Evolutionary conservation across 2,888 invertebrate species (phyloP), one percentile per base, ranked within the genome.

Genomic region (Melanostoma mellinum): DNA sequence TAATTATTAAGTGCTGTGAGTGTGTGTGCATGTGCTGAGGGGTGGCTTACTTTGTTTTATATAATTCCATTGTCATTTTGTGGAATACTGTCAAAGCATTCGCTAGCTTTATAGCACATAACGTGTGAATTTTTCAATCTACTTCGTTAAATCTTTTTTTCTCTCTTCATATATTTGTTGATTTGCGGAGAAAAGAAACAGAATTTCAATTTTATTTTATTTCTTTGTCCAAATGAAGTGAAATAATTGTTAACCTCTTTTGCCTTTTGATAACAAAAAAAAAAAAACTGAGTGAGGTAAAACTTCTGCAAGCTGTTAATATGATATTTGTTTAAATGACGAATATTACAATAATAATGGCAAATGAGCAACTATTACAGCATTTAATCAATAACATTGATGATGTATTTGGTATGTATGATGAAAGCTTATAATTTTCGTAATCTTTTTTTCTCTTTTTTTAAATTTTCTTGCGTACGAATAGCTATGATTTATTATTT

Each of bases 361-460:
- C 87, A 82, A 88, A 90, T 87, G 88, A 87, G 58, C 88, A 89
- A 67, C 89, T 90, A 76, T 88, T 90, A 71, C 89, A 89, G 85
- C 87, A 89, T 85, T 87, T 90, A 85, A 88, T 90, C 79, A 86
- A 87, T 72, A 90, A 90, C 86, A 89, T 90, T 81, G 90, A 90
- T 73, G 89, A 90, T 78, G 87, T 90, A 55, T 90, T 90, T 76
- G 90, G 90, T 90, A 89, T 86, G 90, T 89, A 85, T 61, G 33
- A n/a, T 36, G 38, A 6, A 6, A 4, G n/a, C n/a, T 46, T 44
- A 44, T 10, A 5, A n/a, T n/a, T n/a, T n/a, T 20, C 20, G 44
- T 46, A 10, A 2, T 10, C 0, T 10, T 46, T 46, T 46, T n/a
- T 46, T 46, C 3, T 4, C 20, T 20, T 46, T 46, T 46, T 10